Base-by-base conservation (phyloP, 2,888 invertebrate species). In the Drosophila leonis region DNA sequence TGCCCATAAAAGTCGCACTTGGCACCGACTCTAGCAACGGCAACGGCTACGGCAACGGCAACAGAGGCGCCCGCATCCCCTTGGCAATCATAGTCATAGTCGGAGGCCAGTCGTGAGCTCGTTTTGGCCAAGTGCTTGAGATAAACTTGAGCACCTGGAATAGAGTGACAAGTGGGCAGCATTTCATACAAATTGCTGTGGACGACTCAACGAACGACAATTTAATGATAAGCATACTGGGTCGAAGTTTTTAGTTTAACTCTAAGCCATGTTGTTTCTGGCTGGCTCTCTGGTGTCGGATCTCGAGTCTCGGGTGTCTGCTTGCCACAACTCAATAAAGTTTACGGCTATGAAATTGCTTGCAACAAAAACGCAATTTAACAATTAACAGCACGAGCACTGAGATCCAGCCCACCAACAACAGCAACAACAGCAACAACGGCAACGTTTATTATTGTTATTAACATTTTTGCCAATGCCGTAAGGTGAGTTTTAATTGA, bases 361-460 rank as follows among this genome's bases (percentile, higher is more conserved):
- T 76, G 89, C 89, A 72, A 86, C 87, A 82, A 88, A 86, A 85
- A 86, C 90, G 85, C 90, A 86, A 89, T 89, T 90, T 87, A 90
- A 86, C 90, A 86, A 86, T 86, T 90, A 86, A 84, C 84, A 84
- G 81, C 83, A 82, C 82, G 82, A 83, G 81, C 77, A 80, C 27
- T 62, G 54, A 68, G 67, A 64, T 27, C 13, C 64, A 68, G 37
- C 61, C 37, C 64, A 51, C 52, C 57, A 78, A n/a, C 64, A 62
- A 31, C 64, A 69, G 29, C 62, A 62, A 46, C 59, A 60, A 39
- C 59, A 48, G 7, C 49, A 42, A 33, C 54, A 63, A 67, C 75
- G 59, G 65, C 71, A 78, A 74, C 81, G 84, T 88, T 85, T 87
- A 90, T 85, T 85, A 85, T 84, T 84, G 85, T 90, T 85, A 85